Conservation (phyloP, 2,113 vertebrate species). For the Elachura formosa region DNA sequence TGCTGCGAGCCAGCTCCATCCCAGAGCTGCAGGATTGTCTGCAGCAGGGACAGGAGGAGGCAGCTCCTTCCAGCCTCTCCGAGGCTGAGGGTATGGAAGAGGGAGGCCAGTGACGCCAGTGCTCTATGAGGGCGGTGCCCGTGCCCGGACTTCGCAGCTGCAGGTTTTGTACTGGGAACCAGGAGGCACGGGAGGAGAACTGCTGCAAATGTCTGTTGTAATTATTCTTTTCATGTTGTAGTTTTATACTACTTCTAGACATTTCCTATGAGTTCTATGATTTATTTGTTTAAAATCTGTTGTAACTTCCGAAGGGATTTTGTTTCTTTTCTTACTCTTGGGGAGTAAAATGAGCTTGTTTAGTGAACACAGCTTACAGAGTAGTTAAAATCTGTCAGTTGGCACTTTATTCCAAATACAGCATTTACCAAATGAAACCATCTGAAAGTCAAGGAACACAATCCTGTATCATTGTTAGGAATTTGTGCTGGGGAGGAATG, state of each 20-base stretch:
- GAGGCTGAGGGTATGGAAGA: not conserved
- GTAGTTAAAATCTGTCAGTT: not conserved
- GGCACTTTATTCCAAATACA: not conserved
- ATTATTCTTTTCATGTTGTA: not conserved
- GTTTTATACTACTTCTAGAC: not conserved
- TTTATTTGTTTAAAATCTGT: not conserved
- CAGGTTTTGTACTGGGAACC: not conserved
- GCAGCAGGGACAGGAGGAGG: not conserved
- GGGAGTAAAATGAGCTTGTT: not conserved
- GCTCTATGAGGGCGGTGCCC: not conserved
- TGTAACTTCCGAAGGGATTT: not conserved
- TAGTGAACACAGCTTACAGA: not conserved
- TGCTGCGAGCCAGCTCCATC: conserved; percentile 37
- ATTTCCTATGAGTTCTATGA: not conserved
- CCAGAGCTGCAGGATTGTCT: not conserved
- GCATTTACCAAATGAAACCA: not conserved
- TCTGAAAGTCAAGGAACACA: not conserved
- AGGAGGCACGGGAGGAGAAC: not conserved
- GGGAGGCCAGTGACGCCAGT: not conserved
- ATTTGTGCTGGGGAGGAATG: not conserved
- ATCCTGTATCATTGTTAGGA: not conserved
- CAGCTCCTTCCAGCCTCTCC: not conserved
- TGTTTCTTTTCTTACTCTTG: not conserved
- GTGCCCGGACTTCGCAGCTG: not conserved
- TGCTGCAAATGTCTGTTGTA: not conserved